phyloP scores from a whole-genome alignment of 2,113 vertebrate genomes.

The Pterocles burchelli region DNA sequence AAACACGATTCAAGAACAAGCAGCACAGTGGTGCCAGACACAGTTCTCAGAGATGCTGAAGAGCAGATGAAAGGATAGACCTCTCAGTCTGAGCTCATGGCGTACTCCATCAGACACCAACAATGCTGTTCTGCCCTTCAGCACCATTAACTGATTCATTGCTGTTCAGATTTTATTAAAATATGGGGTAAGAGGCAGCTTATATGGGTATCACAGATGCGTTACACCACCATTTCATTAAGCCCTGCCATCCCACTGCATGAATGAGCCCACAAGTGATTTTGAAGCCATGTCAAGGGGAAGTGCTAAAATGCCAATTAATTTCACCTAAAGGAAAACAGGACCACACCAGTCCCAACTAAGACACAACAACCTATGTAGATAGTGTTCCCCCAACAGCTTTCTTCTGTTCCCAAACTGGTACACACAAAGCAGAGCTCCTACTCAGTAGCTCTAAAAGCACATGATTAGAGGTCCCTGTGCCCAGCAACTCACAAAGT shows the following conservation, averaged over 20 bases:
- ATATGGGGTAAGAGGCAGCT: not conserved
- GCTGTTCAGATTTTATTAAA: constrained; percentile 9
- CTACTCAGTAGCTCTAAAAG: not conserved
- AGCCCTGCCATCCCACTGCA: not conserved
- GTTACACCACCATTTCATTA: not conserved
- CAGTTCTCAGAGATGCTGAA: not conserved
- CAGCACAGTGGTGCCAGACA: not conserved
- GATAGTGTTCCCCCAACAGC: not conserved
- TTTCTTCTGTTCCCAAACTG: not conserved
- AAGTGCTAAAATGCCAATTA: not conserved
- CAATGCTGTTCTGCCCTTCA: not conserved
- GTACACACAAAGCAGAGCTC: not conserved
- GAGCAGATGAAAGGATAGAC: not conserved
- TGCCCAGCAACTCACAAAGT: not conserved
- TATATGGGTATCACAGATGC: constrained; percentile 32
- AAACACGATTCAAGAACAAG: not conserved
- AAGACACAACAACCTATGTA: not conserved
- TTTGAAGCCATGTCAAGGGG: not conserved
- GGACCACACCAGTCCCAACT: not conserved
- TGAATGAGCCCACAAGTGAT: not conserved
- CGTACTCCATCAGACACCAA: not conserved
- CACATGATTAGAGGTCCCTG: not conserved
- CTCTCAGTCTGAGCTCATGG: not conserved
- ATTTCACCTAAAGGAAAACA: not conserved
- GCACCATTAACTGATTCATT: not conserved